Base-by-base conservation (phyloP, 2,113 vertebrate species). In the Ovis canadensis region DNA sequence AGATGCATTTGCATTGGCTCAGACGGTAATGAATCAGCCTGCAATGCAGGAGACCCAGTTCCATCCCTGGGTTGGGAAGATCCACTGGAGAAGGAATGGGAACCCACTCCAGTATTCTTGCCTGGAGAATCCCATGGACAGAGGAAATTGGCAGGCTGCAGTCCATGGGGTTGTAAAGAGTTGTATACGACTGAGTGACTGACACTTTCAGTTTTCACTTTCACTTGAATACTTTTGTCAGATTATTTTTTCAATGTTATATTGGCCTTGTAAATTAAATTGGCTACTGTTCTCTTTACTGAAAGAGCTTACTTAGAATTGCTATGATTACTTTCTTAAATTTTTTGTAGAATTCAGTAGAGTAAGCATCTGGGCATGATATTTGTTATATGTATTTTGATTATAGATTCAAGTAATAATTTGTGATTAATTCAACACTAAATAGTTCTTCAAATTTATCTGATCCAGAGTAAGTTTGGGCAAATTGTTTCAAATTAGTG, bases 121-220 rank as follows among this genome's bases (percentile, higher is more conserved):
- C 64, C 64, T 71, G n/a, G n/a, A 71, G 17, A 36, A 36, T 71
- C n/a, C 17, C 64, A 71, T 71, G 36, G 36, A 74, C 21, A 40
- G 36, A 40, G 67, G 36, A 40, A 40, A 12, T 2, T 74, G n/a
- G 67, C 36, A 40, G 19, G 36, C 36, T 40, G 19, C 67, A 74
- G 67, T 40, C n/a, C 36, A 13, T 74, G 5, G 67, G 67, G 11
- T 25, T 25, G 21, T 23, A 74, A 74, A 40, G 67, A 40, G 36
- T 74, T 0, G 0, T 21, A 25, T 40, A 74, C 0, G 5, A 74
- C 13, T 74, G 36, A 40, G 2, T 0, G 5, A 40, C 36, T 71
- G 36, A 36, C 19, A 36, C 17, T 71, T 67, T 36, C 17, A 67
- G 17, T 71, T 21, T 21, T 71, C 64, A 71, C n/a, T 71, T 54